Base-by-base conservation (phyloP, 2,888 invertebrate species). In the Amphipoea oculea region DNA sequence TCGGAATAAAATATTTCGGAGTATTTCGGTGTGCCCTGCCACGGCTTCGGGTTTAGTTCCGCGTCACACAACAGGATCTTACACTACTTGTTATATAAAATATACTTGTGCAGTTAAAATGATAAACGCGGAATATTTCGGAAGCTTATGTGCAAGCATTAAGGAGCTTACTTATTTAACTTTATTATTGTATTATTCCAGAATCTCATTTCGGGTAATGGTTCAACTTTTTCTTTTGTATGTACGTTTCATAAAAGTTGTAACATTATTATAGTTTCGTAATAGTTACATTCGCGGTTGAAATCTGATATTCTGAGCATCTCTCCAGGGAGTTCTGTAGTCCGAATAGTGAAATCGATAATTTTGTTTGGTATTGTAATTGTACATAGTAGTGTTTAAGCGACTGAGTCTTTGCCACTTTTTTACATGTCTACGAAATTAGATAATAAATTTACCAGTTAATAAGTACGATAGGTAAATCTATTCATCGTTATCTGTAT, bases 361-460 rank as follows among this genome's bases (percentile, higher is more conserved):
- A 84, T 84, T 86, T 86, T 79, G 80, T 85, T 89, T 89, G 45
- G 71, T 72, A 69, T 65, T 80, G 75, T 82, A 84, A 82, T 77
- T 96, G 96, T 96, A 96, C 88, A 96, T 96, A 96, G 89, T 96
- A 96, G 94, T 82, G 67, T 86, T 90, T 96, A 96, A 96, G 96
- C 91, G 95, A 96, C 95, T 95, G 95, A 96, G 92, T 95, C 95
- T 96, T 96, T 96, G 96, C 96, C 96, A 96, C 96, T 96, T 96
- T 96, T 96, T 96, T 96, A 96, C 95, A 95, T 94, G 95, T 96
- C 95, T 96, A 95, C 92, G 93, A 94, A 94, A 92, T 90, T 94
- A 93, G 93, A 89, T 90, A 90, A 90, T 89, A 91, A 90, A 90
- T 90, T 88, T 88, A 92, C 90, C 87, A 88, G 88, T 87, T 90